Conservation (phyloP, 2,797 vertebrate genomes). For the Macropodus opercularis region DNA sequence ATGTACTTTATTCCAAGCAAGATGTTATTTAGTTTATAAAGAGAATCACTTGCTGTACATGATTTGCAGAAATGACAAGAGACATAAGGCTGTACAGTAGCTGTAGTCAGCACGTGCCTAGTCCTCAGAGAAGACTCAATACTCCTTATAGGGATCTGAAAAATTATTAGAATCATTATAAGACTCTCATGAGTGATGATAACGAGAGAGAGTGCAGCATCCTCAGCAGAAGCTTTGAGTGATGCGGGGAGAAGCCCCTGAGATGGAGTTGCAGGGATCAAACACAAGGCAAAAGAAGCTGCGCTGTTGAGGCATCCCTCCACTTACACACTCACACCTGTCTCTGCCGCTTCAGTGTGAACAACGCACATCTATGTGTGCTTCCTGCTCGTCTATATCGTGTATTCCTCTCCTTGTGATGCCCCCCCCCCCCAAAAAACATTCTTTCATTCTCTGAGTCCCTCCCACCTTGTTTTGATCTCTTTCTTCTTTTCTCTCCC, state of each 20-base stretch:
- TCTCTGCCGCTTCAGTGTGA: conserved; percentile 48
- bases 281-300: conserved; percentile 73
- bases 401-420: conserved; percentile 44
- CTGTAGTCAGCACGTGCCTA: conserved; percentile 3
- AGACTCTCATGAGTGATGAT: conserved; percentile 32
- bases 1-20: no score
- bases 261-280: conserved; percentile 65
- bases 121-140: conserved; percentile 24
- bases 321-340: conserved; percentile 67
- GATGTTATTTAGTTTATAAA: no score
- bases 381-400: conserved; percentile 39
- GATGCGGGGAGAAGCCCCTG: conserved; percentile 45
- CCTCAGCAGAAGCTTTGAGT: conserved; percentile 23
- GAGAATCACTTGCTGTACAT: no score
- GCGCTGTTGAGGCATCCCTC: conserved; percentile 73
- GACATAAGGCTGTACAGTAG: no score
- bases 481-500: conserved; percentile 56
- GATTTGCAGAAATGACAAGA: neutral
- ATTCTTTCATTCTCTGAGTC: conserved; percentile 42
- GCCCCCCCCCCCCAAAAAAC: neutral
- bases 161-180: conserved; percentile 30
- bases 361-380: conserved; percentile 3
- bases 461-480: conserved; percentile 60
- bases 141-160: conserved; percentile 26
- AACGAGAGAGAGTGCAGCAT: conserved; percentile 34